A percentile compares a stretch with the other conserved stretches of the same genome.
Evolutionary conservation across 1,140 invertebrate species (phyloP).

Genomic region (Micrasema longulum): DNA sequence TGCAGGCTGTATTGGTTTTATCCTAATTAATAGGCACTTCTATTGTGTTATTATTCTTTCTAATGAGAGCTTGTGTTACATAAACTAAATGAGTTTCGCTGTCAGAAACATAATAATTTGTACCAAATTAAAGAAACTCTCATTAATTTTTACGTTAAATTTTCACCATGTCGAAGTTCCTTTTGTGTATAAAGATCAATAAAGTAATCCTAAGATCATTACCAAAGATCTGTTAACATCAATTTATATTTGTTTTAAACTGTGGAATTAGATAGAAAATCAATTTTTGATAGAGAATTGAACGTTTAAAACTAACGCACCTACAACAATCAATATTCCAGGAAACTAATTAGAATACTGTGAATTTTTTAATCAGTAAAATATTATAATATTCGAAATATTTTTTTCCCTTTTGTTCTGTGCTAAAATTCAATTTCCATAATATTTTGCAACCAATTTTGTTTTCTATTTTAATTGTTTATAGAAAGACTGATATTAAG

Average conservation of each 20-base stretch:
- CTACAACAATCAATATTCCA: too few species aligned
- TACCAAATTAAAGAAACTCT: constrained; percentile 14
- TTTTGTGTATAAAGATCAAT: constrained; percentile 4
- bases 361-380: too few species aligned
- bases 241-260: too few species aligned
- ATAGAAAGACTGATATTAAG: constrained; percentile 49
- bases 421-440: too few species aligned
- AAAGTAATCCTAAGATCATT: constrained; percentile 31
- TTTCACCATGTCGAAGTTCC: constrained; percentile 21
- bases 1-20: constrained; percentile 20
- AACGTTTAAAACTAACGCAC: too few species aligned
- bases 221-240: constrained; percentile 19
- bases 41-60: constrained; percentile 30
- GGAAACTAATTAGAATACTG: too few species aligned
- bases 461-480: constrained; percentile 30
- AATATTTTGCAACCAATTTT: too few species aligned
- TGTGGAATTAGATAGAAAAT: too few species aligned
- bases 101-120: neutral
- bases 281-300: too few species aligned
- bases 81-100: neutral
- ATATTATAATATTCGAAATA: too few species aligned
- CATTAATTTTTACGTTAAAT: constrained; percentile 25
- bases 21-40: constrained; percentile 38
- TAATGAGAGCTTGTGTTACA: constrained; percentile 31
- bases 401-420: neutral